Conservation (phyloP, 2,797 vertebrate species). For the Uromys caudimaculatus region DNA sequence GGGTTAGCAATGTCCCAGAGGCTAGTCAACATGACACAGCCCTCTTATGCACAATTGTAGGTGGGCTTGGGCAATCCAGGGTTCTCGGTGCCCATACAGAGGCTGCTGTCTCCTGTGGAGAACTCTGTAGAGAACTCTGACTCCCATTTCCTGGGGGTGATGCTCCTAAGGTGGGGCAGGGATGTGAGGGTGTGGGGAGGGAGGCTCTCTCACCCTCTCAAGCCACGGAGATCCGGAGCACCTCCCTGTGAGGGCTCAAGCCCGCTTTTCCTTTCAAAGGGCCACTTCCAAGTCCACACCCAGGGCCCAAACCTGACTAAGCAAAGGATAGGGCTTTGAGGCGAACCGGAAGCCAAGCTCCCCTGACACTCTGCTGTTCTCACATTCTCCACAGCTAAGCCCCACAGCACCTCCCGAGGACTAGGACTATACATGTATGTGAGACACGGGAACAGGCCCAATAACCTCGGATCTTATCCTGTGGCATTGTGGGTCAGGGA, state of each 20-base stretch:
- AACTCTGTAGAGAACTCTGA: not conserved
- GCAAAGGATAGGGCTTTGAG: not conserved
- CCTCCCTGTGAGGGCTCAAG: not conserved
- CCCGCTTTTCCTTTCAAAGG: not conserved
- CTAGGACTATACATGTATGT: fast-evolving
- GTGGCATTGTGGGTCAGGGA: not conserved
- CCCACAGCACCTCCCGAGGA: not conserved
- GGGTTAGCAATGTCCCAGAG: constrained; percentile 53
- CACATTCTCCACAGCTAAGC: not conserved
- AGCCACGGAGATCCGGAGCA: too few relatives aligned
- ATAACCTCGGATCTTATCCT: not conserved
- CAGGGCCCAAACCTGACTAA: not conserved
- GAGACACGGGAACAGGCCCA: not conserved
- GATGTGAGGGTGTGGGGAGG: fast-evolving
- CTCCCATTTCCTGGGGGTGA: not conserved
- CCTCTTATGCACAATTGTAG: not conserved
- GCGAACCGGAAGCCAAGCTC: not conserved
- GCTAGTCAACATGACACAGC: not conserved
- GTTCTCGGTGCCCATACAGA: not conserved
- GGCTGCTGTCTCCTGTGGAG: not conserved
- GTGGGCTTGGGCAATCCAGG: not conserved
- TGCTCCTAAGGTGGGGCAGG: not conserved
- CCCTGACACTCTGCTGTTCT: not conserved
- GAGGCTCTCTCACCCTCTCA: not conserved
- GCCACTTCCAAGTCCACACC: too few relatives aligned